A percentile compares a stretch with the other conserved stretches of the same genome.
Evolutionary conservation across 2,888 invertebrate genomes (phyloP).

Genomic region (Bombyx huttoni): DNA sequence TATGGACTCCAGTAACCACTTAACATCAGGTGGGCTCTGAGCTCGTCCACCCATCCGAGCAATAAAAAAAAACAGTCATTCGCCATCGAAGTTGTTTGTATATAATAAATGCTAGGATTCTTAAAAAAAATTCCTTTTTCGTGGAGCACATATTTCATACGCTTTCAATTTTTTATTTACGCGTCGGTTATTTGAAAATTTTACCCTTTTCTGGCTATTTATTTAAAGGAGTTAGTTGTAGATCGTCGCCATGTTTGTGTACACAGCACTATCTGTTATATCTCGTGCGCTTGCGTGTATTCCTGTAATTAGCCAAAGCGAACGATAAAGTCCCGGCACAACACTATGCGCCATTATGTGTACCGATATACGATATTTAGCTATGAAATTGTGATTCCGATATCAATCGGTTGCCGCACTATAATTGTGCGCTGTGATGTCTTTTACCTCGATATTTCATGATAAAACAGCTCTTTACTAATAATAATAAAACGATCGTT

Average conservation of each 20-base stretch:
- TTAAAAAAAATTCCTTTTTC: no score
- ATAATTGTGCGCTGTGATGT: background rate
- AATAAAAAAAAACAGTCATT: no score
- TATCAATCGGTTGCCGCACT: conserved; percentile 30
- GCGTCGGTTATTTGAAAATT: no score
- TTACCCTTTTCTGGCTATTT: background rate
- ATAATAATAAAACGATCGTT: background rate
- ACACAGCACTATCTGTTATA: conserved; percentile 30
- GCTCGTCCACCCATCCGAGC: no score
- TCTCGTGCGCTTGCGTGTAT: conserved; percentile 40
- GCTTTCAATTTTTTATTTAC: no score
- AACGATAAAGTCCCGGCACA: conserved; percentile 36
- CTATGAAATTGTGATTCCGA: conserved; percentile 42
- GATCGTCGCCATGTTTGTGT: conserved; percentile 25
- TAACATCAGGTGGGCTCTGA: no score
- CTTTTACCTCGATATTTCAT: background rate
- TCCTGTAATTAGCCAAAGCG: conserved; percentile 54
- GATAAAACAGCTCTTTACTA: background rate
- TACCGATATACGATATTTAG: conserved; percentile 41
- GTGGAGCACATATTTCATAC: no score
- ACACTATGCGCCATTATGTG: conserved; percentile 39
- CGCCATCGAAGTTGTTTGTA: no score
- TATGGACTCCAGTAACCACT: no score
- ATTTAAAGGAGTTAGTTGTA: background rate
- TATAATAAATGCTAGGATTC: no score